phyloP scores from a whole-genome alignment of 1,140 invertebrate species.

The Leptoteleia sp. region DNA sequence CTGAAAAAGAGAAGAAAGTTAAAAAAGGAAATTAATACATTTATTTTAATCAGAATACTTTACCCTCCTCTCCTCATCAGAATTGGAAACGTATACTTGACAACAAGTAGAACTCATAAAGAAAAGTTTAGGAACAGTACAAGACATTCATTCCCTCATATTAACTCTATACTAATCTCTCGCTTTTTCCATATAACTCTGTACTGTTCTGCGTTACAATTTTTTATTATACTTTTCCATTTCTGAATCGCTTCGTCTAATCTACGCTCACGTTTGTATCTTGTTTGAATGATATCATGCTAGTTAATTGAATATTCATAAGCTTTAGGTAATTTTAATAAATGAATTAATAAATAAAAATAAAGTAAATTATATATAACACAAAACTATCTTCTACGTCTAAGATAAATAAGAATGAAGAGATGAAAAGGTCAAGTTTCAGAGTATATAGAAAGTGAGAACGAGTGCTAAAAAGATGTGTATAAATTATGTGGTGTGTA shows the following conservation, averaged over 20 bases:
- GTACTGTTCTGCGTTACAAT: slow-evolving; percentile 7
- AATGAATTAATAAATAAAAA: slow-evolving; percentile 55
- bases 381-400: slow-evolving; percentile 58
- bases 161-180: slow-evolving; percentile 5
- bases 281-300: slow-evolving; percentile 19
- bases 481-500: slow-evolving; percentile 49
- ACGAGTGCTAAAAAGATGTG: slow-evolving; percentile 53
- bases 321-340: slow-evolving; percentile 53
- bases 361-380: slow-evolving; percentile 47
- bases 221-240: slow-evolving; percentile 14
- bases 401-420: slow-evolving; percentile 42
- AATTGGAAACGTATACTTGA: slow-evolving; percentile 7
- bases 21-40: neutral
- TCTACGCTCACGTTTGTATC: slow-evolving; percentile 27
- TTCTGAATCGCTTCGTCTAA: slow-evolving; percentile 12
- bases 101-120: neutral
- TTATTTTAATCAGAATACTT: slow-evolving; percentile 25
- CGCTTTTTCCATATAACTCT: slow-evolving; percentile 3
- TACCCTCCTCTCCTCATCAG: slow-evolving; percentile 12
- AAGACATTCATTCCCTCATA: slow-evolving; percentile 13
- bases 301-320: slow-evolving; percentile 41
- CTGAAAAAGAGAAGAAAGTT: no score
- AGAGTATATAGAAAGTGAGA: slow-evolving; percentile 44
- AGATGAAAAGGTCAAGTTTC: slow-evolving; percentile 38
- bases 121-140: slow-evolving; percentile 1